Evolutionary conservation across 2,888 invertebrate genomes (phyloP).

Genomic region (Zonitis immaculata): DNA sequence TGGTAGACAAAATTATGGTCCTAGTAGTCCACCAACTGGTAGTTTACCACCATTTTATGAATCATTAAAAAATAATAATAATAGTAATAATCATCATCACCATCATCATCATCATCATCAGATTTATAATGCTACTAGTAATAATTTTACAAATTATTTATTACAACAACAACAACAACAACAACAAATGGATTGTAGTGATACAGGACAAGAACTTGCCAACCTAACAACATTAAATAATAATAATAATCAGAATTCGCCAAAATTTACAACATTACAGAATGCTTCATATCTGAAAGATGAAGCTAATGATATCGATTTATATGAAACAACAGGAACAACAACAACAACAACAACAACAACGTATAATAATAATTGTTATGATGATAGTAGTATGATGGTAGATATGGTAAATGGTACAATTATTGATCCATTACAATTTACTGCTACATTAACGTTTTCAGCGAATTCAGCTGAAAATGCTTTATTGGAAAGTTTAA

Average conservation of each 20-base stretch:
- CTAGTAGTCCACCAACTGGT: constrained; percentile 82
- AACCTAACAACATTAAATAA: constrained; percentile 51
- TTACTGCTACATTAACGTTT: constrained; percentile 76
- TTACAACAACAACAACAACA: constrained; percentile 60
- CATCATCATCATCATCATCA: too few species aligned
- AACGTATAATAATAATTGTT: constrained; percentile 37
- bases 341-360: constrained; percentile 57
- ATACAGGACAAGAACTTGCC: constrained; percentile 61
- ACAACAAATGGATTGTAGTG: constrained; percentile 72
- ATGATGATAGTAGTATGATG: constrained; percentile 68
- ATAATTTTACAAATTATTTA: constrained; percentile 61
- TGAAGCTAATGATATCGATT: constrained; percentile 70
- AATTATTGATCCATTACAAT: constrained; percentile 78
- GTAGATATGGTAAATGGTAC: constrained; percentile 73
- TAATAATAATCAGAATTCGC: constrained; percentile 40
- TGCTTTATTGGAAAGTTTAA: constrained; percentile 68
- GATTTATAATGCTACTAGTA: constrained; percentile 65
- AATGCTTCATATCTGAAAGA: constrained; percentile 74
- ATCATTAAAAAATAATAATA: constrained; percentile 74
- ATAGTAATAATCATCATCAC: too few species aligned
- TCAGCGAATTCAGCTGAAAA: constrained; percentile 74
- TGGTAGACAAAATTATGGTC: constrained; percentile 80
- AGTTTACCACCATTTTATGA: constrained; percentile 87
- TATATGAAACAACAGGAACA: constrained; percentile 65
- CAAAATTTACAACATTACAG: constrained; percentile 72